Base-by-base conservation (phyloP, 1,140 invertebrate species). In the Neuroterus valhalla region DNA sequence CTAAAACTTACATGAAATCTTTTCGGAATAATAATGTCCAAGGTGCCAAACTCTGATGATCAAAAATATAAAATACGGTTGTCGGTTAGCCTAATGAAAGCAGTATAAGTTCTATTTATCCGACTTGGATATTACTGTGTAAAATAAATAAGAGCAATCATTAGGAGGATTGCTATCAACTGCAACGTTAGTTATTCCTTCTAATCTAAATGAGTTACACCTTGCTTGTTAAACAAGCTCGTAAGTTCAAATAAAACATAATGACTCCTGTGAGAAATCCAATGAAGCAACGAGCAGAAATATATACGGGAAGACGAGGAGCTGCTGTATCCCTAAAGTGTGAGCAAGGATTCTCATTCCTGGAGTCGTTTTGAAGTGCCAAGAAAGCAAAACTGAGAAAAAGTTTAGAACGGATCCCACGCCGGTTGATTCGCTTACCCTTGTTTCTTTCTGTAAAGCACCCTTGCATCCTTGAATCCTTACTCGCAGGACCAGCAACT, bases 21-120 rank as follows among this genome's bases (percentile, higher is more conserved):
- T 38, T 38, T 38, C 4, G 1, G 31, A 38, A 8, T 8, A 38
- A 38, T 38, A 38, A 0, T 38, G 6, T 38, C 10, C 31, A 38
- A 38, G 6, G 31, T 10, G 31, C 8, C 6, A 38, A 38, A 38
- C 5, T 38, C 10, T 38, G 3, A 8, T 38, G 31, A 10, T 38
- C n/a, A 38, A 38, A 5, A 38, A 38, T 38, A 38, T 38, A 38
- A 38, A 74, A 75, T 77, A 75, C 71, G 74, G 76, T 77, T 75
- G 68, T 73, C 75, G 71, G 69, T 75, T 31, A 31, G 31, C 55
- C 12, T 62, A 14, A 38, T 62, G 55, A 62, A 62, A 31, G 55
- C 31, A 62, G 31, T 8, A 38, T 38, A 38, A 38, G 31, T 38
- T 38, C 5, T 0, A 38, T 1, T 38, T 38, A 38, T 38, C 31